Evolutionary conservation across 2,888 invertebrate species (phyloP).

Genomic region (Cheilosia grossa): DNA sequence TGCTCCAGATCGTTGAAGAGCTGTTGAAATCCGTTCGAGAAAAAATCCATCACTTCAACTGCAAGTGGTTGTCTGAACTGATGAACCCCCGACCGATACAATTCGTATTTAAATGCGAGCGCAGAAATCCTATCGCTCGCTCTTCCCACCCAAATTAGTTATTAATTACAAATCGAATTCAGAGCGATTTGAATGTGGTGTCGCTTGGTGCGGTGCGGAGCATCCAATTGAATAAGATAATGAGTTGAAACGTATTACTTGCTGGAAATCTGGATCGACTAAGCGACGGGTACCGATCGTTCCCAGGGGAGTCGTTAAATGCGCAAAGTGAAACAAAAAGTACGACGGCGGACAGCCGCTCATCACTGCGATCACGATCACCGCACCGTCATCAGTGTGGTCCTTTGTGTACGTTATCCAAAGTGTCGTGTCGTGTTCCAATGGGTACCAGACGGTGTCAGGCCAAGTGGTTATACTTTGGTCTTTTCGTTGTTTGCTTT

Average conservation of each 20-base stretch:
- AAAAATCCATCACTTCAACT: constrained; percentile 81
- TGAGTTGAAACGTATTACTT: constrained; percentile 35
- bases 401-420: constrained; percentile 65
- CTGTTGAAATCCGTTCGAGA: constrained; percentile 83
- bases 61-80: constrained; percentile 44
- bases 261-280: constrained; percentile 60
- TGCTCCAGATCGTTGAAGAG: constrained; percentile 81
- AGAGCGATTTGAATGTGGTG: constrained; percentile 2
- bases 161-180: constrained; percentile 72
- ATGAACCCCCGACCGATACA: constrained; percentile 30
- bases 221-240: constrained; percentile 46
- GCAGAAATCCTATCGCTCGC: constrained; percentile 63
- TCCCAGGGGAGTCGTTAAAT: constrained; percentile 77
- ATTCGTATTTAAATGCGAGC: constrained; percentile 51
- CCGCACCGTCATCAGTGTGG: constrained; percentile 55
- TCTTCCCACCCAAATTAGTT: constrained; percentile 59
- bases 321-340: constrained; percentile 56
- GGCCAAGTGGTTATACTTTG: constrained; percentile 73
- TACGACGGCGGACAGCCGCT: constrained; percentile 47
- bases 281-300: constrained; percentile 68
- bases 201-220: constrained; percentile 32
- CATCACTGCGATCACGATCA: constrained; percentile 57
- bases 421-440: constrained; percentile 51
- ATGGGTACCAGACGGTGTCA: constrained; percentile 81
- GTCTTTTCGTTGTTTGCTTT: constrained; percentile 31